Conservation (phyloP, 2,113 vertebrate genomes). For the Melanostigma gelatinosum region DNA sequence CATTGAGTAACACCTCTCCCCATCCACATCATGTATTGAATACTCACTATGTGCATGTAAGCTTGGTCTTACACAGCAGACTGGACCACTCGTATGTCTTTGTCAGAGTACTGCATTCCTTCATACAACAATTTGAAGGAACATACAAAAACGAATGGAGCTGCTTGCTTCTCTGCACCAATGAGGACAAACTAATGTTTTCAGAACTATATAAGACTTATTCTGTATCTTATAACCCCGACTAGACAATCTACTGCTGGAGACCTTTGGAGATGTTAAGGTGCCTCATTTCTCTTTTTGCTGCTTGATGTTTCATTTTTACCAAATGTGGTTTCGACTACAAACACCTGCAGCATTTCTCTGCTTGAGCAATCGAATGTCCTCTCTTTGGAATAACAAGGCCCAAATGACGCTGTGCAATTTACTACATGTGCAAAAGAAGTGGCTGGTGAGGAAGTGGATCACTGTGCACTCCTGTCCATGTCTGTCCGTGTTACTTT, state of each 20-base stretch:
- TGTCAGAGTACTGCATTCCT: constrained; percentile 62
- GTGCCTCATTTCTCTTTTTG: constrained; percentile 58
- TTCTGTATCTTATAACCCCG: constrained; percentile 30
- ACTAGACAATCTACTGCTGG: constrained; percentile 66
- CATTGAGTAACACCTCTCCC: constrained; percentile 87
- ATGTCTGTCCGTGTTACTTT: constrained; percentile 12
- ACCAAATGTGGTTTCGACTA: constrained; percentile 32
- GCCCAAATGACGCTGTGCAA: constrained; percentile 64
- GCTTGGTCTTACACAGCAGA: constrained; percentile 53
- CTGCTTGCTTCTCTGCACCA: constrained; percentile 44
- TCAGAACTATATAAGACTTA: constrained; percentile 8
- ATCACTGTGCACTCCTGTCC: constrained; percentile 40
- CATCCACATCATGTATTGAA: constrained; percentile 39
- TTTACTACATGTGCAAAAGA: constrained; percentile 32
- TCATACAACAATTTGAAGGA: not conserved
- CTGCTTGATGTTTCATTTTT: constrained; percentile 50
- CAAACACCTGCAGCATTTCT: constrained; percentile 13
- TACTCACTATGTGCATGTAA: constrained; percentile 60
- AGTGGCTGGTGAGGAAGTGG: constrained; percentile 15
- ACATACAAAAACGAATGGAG: constrained; percentile 1
- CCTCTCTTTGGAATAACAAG: constrained; percentile 28
- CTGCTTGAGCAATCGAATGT: not conserved
- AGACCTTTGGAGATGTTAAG: constrained; percentile 31
- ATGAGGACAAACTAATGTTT: constrained; percentile 34
- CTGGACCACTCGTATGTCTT: constrained; percentile 47